A percentile compares a stretch with the other conserved stretches of the same genome.
Evolutionary conservation across 1,140 invertebrate genomes (phyloP).

Genomic region (Vanessa atalanta): DNA sequence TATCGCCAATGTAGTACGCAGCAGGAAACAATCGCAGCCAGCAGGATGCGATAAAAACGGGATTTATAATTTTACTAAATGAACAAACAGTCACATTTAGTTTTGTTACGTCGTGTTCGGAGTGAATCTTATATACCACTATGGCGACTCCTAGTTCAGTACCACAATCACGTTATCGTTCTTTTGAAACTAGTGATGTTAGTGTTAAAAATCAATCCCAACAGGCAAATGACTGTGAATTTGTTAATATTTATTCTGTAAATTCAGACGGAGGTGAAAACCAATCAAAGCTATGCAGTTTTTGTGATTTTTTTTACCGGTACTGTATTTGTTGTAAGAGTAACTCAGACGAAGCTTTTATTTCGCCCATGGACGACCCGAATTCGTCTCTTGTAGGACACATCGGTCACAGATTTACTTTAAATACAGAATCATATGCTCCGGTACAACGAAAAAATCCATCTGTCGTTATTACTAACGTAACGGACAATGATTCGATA

Average conservation of each 20-base stretch:
- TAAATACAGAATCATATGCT: slow-evolving; percentile 47
- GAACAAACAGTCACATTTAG: slow-evolving; percentile 38
- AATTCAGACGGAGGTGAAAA: slow-evolving; percentile 38
- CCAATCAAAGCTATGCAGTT: slow-evolving; percentile 40
- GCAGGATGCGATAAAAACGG: slow-evolving; percentile 68
- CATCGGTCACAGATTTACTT: slow-evolving; percentile 57
- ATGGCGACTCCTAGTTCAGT: slow-evolving; percentile 50
- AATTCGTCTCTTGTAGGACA: slow-evolving; percentile 61
- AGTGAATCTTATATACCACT: slow-evolving; percentile 34
- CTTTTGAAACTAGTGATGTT: slow-evolving; percentile 50
- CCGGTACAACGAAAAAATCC: slow-evolving; percentile 31
- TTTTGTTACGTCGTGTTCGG: slow-evolving; percentile 27
- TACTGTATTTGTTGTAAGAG: slow-evolving; percentile 57
- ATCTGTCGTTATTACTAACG: slow-evolving; percentile 42
- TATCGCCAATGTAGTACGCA: slow-evolving; percentile 49
- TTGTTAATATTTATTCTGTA: slow-evolving; percentile 61
- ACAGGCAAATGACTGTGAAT: slow-evolving; percentile 43
- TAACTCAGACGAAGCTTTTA: slow-evolving; percentile 41
- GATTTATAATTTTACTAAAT: slow-evolving; percentile 60
- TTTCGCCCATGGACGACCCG: slow-evolving; percentile 51
- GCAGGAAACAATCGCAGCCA: slow-evolving; percentile 66
- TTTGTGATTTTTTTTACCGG: slow-evolving; percentile 43
- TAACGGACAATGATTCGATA: slow-evolving; percentile 55
- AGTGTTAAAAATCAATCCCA: slow-evolving; percentile 33
- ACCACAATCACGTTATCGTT: slow-evolving; percentile 49